Evolutionary conservation across 2,888 invertebrate species (phyloP), one percentile per base, ranked within the genome.

Genomic region (Baronia brevicornis): DNA sequence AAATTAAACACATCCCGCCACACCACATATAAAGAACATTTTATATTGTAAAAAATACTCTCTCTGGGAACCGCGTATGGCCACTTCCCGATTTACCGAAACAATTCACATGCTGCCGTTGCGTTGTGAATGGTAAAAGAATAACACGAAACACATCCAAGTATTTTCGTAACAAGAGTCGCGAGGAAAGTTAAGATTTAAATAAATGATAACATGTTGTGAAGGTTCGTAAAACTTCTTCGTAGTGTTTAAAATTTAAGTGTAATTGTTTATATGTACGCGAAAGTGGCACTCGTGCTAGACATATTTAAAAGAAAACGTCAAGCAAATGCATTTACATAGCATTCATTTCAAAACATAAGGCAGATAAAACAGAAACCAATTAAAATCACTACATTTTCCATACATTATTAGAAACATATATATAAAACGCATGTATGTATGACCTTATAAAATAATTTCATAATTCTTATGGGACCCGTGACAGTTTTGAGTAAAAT

Each of bases 101-200:
- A 41, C 39, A 38, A 41, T 39, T 25, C 28, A 33, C 41, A 45
- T 43, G 26, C 38, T 41, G 40, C 24, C 27, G 28, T 17, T 41
- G 38, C 20, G 33, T 31, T 33, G 33, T 33, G 24, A 28, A 40
- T 41, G 36, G 29, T 15, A 15, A 30, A 22, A 21, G 17, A 38
- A 38, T 35, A 29, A 34, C 25, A 38, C 34, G 28, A 38, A 31
- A 30, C 23, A 5, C 6, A 14, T 8, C 24, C 5, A 13, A 1
- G 10, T 25, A 9, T 19, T 22, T 25, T 20, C 12, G 8, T 10
- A 8, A 13, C 8, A n/a, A 26, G 19, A 19, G n/a, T 10, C 22
- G 11, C 3, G 19, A 36, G 19, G 31, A 36, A 36, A 36, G 35
- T 30, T 19, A 8, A 30, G 22, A 27, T 36, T 23, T 18, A 14